Percentiles rank a stretch among this genome's conserved stretches.
These are phyloP conservation scores for Semicossyphus pulcher DNA, from an alignment of 2,113 vertebrate species.

Conservation along the genomic window DNA sequence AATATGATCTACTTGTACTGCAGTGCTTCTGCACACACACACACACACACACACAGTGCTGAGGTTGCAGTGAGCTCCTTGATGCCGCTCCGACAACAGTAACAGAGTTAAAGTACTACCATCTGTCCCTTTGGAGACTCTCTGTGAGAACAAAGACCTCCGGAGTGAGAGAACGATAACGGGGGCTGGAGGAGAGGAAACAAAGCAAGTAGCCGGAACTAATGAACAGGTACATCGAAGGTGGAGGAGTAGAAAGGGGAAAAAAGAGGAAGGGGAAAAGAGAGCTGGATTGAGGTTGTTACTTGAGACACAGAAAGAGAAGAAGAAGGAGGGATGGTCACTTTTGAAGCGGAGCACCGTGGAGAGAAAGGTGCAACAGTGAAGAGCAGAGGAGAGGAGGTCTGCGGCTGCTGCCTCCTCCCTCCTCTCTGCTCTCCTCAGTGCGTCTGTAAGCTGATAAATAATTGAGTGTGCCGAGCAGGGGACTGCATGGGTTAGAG, in stretches of 20 bases:
- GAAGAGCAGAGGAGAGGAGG: constrained; percentile 37
- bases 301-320: neutral
- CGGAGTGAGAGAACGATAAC: constrained; percentile 29
- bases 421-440: constrained; percentile 48
- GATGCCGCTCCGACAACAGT: constrained; percentile 42
- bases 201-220: constrained; percentile 58
- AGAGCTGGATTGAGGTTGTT: constrained; percentile 11
- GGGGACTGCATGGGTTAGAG: constrained; percentile 68
- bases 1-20: constrained; percentile 16
- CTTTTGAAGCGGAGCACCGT: constrained; percentile 27
- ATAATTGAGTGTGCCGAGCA: constrained; percentile 77
- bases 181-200: constrained; percentile 35
- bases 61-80: constrained; percentile 53
- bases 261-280: neutral
- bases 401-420: constrained; percentile 51
- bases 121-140: constrained; percentile 55
- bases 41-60: constrained; percentile 16
- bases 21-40: constrained; percentile 13
- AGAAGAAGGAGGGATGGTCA: constrained; percentile 43
- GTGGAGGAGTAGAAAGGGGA: neutral
- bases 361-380: constrained; percentile 40
- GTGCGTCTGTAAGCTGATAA: constrained; percentile 71
- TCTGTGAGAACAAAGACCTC: constrained; percentile 62
- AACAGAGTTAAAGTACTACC: constrained; percentile 53
- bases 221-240: constrained; percentile 51